Evolutionary conservation across 92 coral and sea anemone species (phyloP).

Genomic region (Umimayanthus chanpuru): DNA sequence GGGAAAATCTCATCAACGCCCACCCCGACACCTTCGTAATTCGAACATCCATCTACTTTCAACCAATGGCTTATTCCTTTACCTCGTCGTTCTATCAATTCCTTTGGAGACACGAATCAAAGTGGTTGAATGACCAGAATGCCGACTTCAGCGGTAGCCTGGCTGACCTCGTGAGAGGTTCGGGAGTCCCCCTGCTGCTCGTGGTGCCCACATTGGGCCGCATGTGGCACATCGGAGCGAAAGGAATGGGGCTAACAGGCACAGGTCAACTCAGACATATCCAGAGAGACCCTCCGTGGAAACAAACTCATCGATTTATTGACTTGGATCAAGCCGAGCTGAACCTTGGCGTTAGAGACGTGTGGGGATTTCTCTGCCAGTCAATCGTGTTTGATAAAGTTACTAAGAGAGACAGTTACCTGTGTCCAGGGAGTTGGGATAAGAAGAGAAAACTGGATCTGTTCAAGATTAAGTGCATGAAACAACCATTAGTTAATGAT

Average conservation of each 20-base stretch:
- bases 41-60: constrained; percentile 53
- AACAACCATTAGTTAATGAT: constrained; percentile 48
- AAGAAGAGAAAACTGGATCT: constrained; percentile 20
- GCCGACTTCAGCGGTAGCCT: constrained; percentile 45
- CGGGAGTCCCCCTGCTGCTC: constrained; percentile 18
- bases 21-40: constrained; percentile 59
- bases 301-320: constrained; percentile 35
- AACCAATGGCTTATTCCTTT: constrained; percentile 56
- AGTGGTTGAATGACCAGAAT: constrained; percentile 35
- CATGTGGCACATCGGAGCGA: constrained; percentile 57
- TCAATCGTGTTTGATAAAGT: constrained; percentile 26
- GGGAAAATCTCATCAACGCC: constrained; percentile 56
- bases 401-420: neutral
- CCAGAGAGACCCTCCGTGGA: constrained; percentile 42
- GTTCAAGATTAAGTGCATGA: constrained; percentile 39
- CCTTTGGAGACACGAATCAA: constrained; percentile 43
- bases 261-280: constrained; percentile 15
- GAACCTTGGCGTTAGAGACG: constrained; percentile 49
- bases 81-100: constrained; percentile 46
- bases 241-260: constrained; percentile 48
- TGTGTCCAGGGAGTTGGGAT: constrained; percentile 27
- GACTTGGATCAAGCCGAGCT: constrained; percentile 40
- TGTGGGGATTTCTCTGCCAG: constrained; percentile 51
- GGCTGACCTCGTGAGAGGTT: constrained; percentile 4
- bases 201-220: constrained; percentile 56